Evolutionary conservation across 2,113 vertebrate genomes (phyloP).

Genomic region (Platysteira castanea): DNA sequence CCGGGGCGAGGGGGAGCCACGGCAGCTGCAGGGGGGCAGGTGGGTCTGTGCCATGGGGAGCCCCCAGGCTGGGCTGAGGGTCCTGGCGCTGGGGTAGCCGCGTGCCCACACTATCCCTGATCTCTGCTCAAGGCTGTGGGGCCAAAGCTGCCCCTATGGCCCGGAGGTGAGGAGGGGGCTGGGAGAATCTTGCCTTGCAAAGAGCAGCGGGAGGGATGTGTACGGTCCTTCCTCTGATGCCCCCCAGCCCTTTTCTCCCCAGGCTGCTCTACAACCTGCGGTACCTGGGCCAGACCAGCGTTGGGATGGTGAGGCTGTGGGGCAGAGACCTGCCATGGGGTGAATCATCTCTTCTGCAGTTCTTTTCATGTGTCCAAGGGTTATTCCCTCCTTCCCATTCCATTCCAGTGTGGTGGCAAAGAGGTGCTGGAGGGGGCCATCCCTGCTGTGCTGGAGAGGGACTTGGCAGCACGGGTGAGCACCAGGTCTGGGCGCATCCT

Average conservation of each 20-base stretch:
- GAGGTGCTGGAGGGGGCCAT: conserved; percentile 78
- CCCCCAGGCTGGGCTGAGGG: not conserved
- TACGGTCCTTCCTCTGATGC: not conserved
- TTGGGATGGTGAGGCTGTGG: conserved; percentile 72
- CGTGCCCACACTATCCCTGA: fast-evolving
- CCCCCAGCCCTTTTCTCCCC: not conserved
- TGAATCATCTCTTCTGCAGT: not conserved
- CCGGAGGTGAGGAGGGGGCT: not conserved
- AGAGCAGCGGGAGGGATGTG: not conserved
- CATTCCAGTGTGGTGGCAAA: conserved; percentile 76
- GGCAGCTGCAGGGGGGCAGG: conserved; percentile 10
- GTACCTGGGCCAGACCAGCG: conserved; percentile 71
- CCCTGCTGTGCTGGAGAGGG: conserved; percentile 63
- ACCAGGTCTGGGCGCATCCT: fast-evolving
- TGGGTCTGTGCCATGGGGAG: not conserved
- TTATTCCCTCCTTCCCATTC: not conserved
- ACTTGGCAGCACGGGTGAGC: conserved; percentile 47
- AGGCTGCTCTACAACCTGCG: conserved; percentile 77
- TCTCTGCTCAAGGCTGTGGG: not conserved
- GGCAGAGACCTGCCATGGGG: not conserved
- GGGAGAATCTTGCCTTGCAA: not conserved
- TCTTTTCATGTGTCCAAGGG: fast-evolving
- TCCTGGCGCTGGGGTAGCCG: not conserved
- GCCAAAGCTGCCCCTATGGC: not conserved
- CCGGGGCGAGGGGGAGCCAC: not conserved